Conservation (phyloP, 1,140 invertebrate genomes). For the Stenopsyche tienmushanensis region DNA sequence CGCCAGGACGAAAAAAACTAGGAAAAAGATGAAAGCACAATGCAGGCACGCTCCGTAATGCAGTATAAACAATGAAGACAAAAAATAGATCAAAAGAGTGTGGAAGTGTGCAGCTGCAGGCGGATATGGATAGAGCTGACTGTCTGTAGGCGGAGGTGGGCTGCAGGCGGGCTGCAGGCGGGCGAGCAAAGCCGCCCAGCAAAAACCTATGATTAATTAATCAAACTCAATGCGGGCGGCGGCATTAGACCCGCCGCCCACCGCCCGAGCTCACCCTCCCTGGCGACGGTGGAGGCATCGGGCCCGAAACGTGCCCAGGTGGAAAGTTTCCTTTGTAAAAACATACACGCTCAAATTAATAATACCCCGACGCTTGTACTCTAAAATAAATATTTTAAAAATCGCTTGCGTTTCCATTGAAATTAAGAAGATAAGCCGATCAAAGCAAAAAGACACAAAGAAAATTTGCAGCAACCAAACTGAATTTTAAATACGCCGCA, state of each 20-base stretch:
- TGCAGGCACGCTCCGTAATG: slow-evolving; percentile 9
- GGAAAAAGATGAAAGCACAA: slow-evolving; percentile 12
- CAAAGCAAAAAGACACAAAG: too few species aligned
- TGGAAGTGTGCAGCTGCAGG: slow-evolving; percentile 17
- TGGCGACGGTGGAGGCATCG: not conserved
- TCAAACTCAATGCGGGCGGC: slow-evolving; percentile 38
- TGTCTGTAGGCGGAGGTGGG: slow-evolving; percentile 19
- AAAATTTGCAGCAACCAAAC: too few species aligned
- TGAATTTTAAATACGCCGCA: too few species aligned
- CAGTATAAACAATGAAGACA: slow-evolving; percentile 26
- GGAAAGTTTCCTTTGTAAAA: slow-evolving; percentile 21
- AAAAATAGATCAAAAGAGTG: slow-evolving; percentile 26
- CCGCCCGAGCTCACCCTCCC: slow-evolving; percentile 1
- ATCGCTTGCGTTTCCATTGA: too few species aligned
- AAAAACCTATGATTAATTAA: slow-evolving; percentile 42
- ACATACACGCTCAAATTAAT: slow-evolving; percentile 13
- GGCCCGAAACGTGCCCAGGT: slow-evolving; percentile 22
- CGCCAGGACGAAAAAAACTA: not conserved
- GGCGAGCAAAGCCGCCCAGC: slow-evolving; percentile 12
- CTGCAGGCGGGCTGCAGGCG: slow-evolving; percentile 15
- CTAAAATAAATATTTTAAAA: too few species aligned
- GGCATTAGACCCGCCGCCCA: slow-evolving; percentile 26
- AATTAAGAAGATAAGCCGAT: too few species aligned
- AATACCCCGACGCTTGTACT: not conserved
- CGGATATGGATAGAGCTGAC: slow-evolving; percentile 1